Evolutionary conservation across 2,888 invertebrate species (phyloP).

Genomic region (Yponomeuta plumbellus): DNA sequence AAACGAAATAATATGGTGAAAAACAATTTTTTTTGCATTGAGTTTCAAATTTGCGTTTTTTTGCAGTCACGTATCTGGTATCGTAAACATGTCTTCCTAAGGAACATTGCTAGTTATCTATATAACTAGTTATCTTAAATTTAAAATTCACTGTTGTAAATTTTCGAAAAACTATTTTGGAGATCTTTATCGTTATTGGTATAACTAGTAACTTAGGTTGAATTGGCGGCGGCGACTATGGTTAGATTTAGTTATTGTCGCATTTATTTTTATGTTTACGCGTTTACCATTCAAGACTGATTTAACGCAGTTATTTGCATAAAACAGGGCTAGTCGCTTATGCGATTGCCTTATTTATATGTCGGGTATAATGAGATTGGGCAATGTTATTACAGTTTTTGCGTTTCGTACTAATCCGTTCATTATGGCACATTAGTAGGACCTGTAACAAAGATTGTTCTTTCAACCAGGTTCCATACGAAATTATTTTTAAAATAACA

Average conservation of each 20-base stretch:
- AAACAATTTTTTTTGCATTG: too few relatives aligned
- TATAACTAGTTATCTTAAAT: too few relatives aligned
- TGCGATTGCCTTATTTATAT: constrained; percentile 51
- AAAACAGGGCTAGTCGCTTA: constrained; percentile 51
- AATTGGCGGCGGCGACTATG: background rate
- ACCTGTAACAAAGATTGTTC: too few relatives aligned
- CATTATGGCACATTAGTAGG: too few relatives aligned
- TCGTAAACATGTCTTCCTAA: too few relatives aligned
- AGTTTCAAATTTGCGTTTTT: too few relatives aligned
- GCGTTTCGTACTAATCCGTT: constrained; percentile 28
- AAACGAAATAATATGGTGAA: too few relatives aligned
- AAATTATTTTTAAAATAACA: too few relatives aligned
- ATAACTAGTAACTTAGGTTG: background rate
- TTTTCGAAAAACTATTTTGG: constrained; percentile 54
- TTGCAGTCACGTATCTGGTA: too few relatives aligned
- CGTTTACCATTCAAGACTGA: constrained; percentile 55
- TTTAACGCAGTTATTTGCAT: constrained; percentile 57
- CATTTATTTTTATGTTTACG: constrained; percentile 42
- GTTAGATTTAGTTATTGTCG: constrained; percentile 44
- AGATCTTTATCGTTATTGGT: constrained; percentile 57
- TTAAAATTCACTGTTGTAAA: constrained; percentile 40
- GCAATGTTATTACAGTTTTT: constrained; percentile 53
- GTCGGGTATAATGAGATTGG: constrained; percentile 16
- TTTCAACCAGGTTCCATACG: too few relatives aligned
- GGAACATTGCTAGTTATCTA: too few relatives aligned